Conservation (phyloP, 2,797 vertebrate species). For the Lophotriccus pileatus region DNA sequence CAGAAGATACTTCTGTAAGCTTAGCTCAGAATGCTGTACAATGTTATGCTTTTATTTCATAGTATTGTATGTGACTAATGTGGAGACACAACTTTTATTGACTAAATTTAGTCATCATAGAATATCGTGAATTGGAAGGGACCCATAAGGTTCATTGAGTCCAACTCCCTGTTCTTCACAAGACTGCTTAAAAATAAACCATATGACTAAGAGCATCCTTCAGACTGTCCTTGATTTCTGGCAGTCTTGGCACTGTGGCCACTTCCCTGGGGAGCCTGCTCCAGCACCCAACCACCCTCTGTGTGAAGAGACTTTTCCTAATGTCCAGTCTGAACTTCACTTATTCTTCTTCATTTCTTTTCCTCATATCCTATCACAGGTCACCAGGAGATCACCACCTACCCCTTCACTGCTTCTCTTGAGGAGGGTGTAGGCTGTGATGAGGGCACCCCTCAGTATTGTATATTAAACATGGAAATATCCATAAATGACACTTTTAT, state of each 20-base stretch:
- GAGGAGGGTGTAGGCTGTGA: background rate
- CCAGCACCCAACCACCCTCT: background rate
- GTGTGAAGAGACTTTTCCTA: background rate
- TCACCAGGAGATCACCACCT: background rate
- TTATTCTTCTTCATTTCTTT: background rate
- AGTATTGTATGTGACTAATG: background rate
- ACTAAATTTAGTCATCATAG: background rate
- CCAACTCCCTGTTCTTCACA: background rate
- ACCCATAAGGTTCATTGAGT: background rate
- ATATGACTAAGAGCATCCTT: background rate
- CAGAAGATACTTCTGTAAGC: background rate
- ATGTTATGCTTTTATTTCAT: constrained; percentile 33
- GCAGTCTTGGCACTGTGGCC: background rate
- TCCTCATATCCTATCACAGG: rapidly evolving
- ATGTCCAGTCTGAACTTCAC: background rate
- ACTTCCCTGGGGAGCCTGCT: background rate
- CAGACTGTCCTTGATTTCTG: background rate
- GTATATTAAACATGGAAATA: background rate
- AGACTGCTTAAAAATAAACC: background rate
- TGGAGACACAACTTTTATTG: background rate
- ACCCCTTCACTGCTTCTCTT: too few relatives aligned
- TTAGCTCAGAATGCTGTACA: constrained; percentile 21
- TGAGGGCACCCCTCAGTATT: background rate
- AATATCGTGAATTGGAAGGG: background rate
- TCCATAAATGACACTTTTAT: background rate